Evolutionary conservation across 2,113 vertebrate genomes (phyloP), one percentile per base, ranked within the genome.

Genomic region (Erythrolamprus reginae): DNA sequence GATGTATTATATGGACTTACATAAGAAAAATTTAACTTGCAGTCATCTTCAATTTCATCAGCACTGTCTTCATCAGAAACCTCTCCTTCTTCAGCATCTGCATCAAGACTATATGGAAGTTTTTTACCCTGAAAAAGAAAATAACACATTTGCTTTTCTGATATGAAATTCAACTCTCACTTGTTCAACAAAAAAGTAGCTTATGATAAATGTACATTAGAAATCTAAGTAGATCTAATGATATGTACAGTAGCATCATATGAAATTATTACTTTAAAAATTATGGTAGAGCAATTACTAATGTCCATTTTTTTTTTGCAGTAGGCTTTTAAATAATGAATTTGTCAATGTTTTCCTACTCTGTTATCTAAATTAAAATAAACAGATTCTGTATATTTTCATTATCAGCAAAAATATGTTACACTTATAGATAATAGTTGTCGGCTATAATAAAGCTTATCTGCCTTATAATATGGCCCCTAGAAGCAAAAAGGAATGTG

Each of bases 11-110:
- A 9, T 50, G 90, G 51, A 96, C 97, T 96, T 97, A 99, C 99
- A 90, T 97, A 98, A 91, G 97, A 98, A 92, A 97, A 95, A 93
- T 98, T 99, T 47, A 99, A 96, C 91, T 99, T 99, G 97, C 99
- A 99, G 91, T 99, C 99, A 0, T 99, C 99, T 96, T 99, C 99
- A 51, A 99, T 99, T 95, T 99, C 99, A 95, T 99, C 99, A 10
- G 99, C 99, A 0, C 98, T 99, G 93, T 99, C 99, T 93, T 99
- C 99, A 55, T 99, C 99, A 0, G 99, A 99, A 89, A 99, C 99
- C 88, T 99, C 99, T 21, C 99, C 99, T 95, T 99, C 99, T 93
- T 99, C 98, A 0, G 97, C 98, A 58, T 99, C 99, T 2, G 97
- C 98, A 84, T 97, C 98, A 90, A 99, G 97, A 95, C 98, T 98